Percentiles rank a stretch among this genome's conserved stretches.
phyloP scores from a whole-genome alignment of 2,888 invertebrate genomes.

The Harpalus rufipes region DNA sequence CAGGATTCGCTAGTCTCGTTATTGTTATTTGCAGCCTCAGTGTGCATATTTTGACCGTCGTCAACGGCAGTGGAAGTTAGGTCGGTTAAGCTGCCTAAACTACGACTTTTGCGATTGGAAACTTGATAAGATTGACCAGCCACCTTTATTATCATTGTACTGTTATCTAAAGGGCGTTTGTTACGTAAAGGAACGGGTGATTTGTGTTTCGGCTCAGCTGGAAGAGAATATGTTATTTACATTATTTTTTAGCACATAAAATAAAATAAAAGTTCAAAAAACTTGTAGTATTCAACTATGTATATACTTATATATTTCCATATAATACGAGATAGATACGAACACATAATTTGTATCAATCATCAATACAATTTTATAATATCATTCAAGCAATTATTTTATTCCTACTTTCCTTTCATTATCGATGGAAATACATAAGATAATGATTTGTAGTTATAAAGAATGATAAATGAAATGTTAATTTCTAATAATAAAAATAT shows the following conservation, averaged over 20 bases:
- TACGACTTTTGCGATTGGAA: slow-evolving; percentile 75
- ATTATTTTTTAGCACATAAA: background rate
- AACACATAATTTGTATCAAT: too few species aligned
- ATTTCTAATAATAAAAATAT: too few species aligned
- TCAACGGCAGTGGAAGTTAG: slow-evolving; percentile 68
- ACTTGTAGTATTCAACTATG: too few species aligned
- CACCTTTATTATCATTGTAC: slow-evolving; percentile 76
- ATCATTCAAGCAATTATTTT: too few species aligned
- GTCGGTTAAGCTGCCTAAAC: slow-evolving; percentile 76
- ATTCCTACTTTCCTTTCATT: too few species aligned
- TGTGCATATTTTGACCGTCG: slow-evolving; percentile 31
- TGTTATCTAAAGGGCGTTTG: slow-evolving; percentile 74
- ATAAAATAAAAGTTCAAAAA: too few species aligned
- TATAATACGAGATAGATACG: too few species aligned
- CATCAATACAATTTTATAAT: too few species aligned
- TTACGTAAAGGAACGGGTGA: slow-evolving; percentile 70
- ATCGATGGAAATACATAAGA: too few species aligned
- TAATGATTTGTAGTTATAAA: too few species aligned
- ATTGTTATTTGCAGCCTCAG: slow-evolving; percentile 57
- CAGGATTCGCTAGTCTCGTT: slow-evolving; percentile 67
- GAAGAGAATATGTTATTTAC: slow-evolving; percentile 26
- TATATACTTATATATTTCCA: too few species aligned
- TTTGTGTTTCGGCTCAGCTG: slow-evolving; percentile 70
- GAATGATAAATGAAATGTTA: too few species aligned
- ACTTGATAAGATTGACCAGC: slow-evolving; percentile 77